Base-by-base conservation (phyloP, 2,797 vertebrate species). In the Myiothlypis coronata region DNA sequence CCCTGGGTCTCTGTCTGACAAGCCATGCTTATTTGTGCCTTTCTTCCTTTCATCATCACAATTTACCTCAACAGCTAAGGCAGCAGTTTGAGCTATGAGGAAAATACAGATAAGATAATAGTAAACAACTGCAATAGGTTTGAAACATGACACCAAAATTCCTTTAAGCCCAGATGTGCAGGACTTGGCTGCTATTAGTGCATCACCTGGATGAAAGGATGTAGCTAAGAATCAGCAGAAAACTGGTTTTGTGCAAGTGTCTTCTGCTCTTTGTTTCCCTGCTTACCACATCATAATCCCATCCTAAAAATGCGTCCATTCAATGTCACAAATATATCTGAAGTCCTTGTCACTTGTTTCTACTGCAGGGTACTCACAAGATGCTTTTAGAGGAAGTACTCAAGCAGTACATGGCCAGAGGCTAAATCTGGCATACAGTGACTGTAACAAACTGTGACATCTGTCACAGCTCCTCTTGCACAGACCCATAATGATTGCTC, bases 401-500 rank as follows among this genome's bases (percentile, higher is more conserved):
- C 91, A 81, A 96, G 94, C 88, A 94, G 89, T 91, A 52, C 60
- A 47, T 94, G 82, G 93, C 98, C 84, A 7, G 83, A 90, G 96
- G 97, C 95, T 89, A 97, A 96, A 91, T 96, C 88, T 84, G 89
- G 96, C 80, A 61, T 44, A 47, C n/a, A 26, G 89, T 96, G 97
- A 98, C 86, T 64, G 83, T 98, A 96, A 98, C 94, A 59, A 64
- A 14, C 68, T 19, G 19, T 97, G 98, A 97, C 98, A 98, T 97
- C 96, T 98, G 98, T 98, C 98, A 97, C 95, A 95, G 68, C 96
- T 87, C 93, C 71, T 97, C 97, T 89, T 34, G 57, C 70, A 94
- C 74, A 96, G 96, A 52, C 68, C 89, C 49, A 22, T 87, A 92
- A 75, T 65, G 96, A 97, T 96, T 89, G 92, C 89, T 96, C 65